Percentiles rank a stretch among this genome's conserved stretches.
These are phyloP conservation scores for Suricata suricatta DNA, from an alignment of 2,113 vertebrate genomes.

Conservation along the genomic window DNA sequence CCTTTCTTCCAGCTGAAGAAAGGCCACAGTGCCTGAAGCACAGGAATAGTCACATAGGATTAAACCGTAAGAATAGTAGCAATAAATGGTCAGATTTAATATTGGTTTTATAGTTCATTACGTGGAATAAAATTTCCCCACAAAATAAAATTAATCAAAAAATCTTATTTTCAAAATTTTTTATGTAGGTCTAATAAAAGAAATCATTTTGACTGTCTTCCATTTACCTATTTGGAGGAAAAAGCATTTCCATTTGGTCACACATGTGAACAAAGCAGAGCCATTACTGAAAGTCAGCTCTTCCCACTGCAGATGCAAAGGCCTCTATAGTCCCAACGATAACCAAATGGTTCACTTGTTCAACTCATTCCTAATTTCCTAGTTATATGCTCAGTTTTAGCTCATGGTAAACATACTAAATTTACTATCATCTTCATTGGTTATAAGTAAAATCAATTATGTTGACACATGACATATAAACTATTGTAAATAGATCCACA, in stretches of 20 bases:
- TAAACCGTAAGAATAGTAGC: background rate
- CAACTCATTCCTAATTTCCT: background rate
- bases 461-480: background rate
- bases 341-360: background rate
- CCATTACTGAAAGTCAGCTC: background rate
- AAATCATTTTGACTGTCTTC: background rate
- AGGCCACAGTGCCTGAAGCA: background rate
- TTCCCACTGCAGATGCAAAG: background rate
- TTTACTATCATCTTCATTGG: background rate
- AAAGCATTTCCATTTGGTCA: background rate
- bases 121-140: background rate
- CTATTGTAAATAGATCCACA: background rate
- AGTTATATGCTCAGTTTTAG: background rate
- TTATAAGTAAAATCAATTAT: background rate
- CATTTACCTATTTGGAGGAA: background rate
- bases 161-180: constrained; percentile 12
- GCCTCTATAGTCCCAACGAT: background rate
- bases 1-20: background rate
- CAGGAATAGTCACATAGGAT: background rate
- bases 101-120: constrained; percentile 7
- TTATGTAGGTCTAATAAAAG: background rate
- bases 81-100: background rate
- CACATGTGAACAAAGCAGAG: background rate
- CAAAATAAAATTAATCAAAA: background rate
- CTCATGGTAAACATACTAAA: background rate